Evolutionary conservation across 2,888 invertebrate species (phyloP).

Genomic region (Sialis fuliginosa): DNA sequence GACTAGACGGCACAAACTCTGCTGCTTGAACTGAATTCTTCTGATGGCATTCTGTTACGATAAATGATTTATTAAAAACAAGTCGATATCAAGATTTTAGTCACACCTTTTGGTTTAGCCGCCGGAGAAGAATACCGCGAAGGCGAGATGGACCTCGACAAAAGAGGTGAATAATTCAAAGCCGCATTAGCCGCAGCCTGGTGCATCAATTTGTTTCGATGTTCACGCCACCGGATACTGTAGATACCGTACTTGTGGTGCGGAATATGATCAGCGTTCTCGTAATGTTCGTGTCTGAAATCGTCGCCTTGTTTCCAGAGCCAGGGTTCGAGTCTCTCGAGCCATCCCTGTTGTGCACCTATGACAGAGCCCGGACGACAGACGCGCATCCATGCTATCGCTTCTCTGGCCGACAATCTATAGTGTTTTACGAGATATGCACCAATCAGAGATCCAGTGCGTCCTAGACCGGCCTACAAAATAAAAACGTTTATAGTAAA

Average conservation of each 20-base stretch:
- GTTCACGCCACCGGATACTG: conserved; percentile 21
- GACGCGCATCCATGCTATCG: conserved; percentile 76
- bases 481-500: too few species aligned
- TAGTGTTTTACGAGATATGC: conserved; percentile 77
- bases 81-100: too few species aligned
- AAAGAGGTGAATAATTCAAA: too few species aligned
- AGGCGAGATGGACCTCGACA: too few species aligned
- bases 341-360: conserved; percentile 68
- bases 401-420: conserved; percentile 61
- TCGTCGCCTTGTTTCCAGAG: conserved; percentile 33
- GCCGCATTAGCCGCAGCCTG: not conserved
- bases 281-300: conserved; percentile 22
- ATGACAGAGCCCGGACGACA: conserved; percentile 80
- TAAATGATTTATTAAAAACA: too few species aligned
- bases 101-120: too few species aligned
- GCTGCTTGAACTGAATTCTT: too few species aligned
- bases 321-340: conserved; percentile 28
- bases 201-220: conserved; percentile 7
- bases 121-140: too few species aligned
- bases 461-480: conserved; percentile 66
- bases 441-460: conserved; percentile 78
- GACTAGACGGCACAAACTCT: too few species aligned
- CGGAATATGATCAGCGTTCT: conserved; percentile 24
- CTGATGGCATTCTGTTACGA: too few species aligned
- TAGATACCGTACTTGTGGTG: conserved; percentile 30